phyloP scores from a whole-genome alignment of 1,140 invertebrate genomes.

The Cherax quadricarinatus region DNA sequence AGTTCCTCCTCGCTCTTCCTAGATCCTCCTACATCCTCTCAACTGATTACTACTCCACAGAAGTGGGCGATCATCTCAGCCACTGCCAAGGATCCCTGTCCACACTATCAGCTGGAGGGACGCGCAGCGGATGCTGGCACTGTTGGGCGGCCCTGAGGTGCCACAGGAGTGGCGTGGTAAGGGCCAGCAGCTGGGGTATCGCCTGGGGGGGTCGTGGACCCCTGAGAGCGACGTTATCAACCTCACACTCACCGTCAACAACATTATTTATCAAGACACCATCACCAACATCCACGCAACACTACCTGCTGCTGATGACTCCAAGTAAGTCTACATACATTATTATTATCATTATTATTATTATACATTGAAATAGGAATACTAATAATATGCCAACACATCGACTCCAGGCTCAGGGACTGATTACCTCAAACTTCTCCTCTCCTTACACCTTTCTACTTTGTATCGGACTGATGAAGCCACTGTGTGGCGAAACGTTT shows the following conservation, averaged over 20 bases:
- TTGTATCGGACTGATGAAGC: too few species aligned
- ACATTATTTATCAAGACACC: not conserved
- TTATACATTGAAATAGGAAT: too few species aligned
- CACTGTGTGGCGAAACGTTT: too few species aligned
- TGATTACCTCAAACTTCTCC: too few species aligned
- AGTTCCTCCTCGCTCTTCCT: too few species aligned
- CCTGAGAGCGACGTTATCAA: not conserved
- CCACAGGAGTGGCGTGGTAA: conserved; percentile 26
- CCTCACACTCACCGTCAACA: conserved; percentile 44
- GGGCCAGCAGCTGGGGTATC: conserved; percentile 9
- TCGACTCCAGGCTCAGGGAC: too few species aligned
- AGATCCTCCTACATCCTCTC: too few species aligned
- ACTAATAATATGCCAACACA: too few species aligned
- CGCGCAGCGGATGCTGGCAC: not conserved
- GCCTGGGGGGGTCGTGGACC: conserved; percentile 28
- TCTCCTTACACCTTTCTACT: too few species aligned
- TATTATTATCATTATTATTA: too few species aligned
- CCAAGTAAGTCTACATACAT: conserved; percentile 12
- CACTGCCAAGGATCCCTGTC: conserved; percentile 8
- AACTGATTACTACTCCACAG: not conserved
- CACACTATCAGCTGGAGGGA: not conserved
- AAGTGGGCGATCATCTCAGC: not conserved
- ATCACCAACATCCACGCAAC: conserved; percentile 49
- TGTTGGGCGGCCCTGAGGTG: conserved; percentile 19
- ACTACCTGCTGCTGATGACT: conserved; percentile 27